Base-by-base conservation (phyloP, 2,113 vertebrate genomes). In the Syngnathus floridae region DNA sequence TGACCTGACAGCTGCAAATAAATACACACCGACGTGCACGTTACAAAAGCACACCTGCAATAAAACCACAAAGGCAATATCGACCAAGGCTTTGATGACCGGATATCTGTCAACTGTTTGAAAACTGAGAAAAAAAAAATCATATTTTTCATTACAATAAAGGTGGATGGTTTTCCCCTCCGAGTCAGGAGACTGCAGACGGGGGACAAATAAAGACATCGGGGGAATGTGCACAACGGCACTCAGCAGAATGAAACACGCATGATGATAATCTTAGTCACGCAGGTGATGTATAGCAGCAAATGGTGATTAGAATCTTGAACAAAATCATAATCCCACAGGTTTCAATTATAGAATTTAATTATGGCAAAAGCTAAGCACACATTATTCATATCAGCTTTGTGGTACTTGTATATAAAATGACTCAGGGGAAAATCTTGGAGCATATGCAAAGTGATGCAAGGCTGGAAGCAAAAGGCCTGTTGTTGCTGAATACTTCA, bases 271-370 rank as follows among this genome's bases (percentile, higher is more conserved):
- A n/a, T 67, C 40, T 10, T 16, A 38, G 31, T 57, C 73, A 59
- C 26, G 10, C 4, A 38, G 74, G 43, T 46, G 56, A 68, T 16
- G 46, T 71, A 65, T 11, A 13, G 58, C 21, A 19, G 43, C 10
- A 12, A 56, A 69, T 60, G 60, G 40, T 71, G 67, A 75, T 78
- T 66, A 78, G 64, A 78, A 65, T 2, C 0, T 4, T 59, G 67
- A 81, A 69, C 64, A 76, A 75, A 76, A 72, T 63, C 68, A 64
- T 52, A 76, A 77, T 76, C 76, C 72, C 73, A 61, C 49, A 59
- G 78, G 75, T 77, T 83, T 81, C 65, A 80, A 71, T 82, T 69
- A 81, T 69, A 57, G 58, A 43, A 62, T 80, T 70, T 78, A 77
- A 81, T 85, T 82, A 81, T 55, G 66, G 73, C 61, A 43, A 35